These are phyloP conservation scores for Cirrhinus mrigala DNA, from an alignment of 2,797 vertebrate genomes.

Conservation along the genomic window DNA sequence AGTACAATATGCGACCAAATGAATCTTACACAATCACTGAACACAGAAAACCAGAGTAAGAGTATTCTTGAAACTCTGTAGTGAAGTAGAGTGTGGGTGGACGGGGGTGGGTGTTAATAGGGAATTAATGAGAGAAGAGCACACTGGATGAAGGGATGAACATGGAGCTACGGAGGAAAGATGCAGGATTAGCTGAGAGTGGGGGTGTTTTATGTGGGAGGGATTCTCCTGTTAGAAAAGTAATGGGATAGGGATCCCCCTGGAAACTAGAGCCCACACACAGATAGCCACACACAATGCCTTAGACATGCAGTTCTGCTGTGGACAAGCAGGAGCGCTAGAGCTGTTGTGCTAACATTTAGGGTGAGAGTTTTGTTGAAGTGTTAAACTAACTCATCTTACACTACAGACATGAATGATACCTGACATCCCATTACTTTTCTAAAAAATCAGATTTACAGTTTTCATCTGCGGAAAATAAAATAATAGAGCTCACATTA, in stretches of 20 bases:
- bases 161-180: slow-evolving; percentile 28
- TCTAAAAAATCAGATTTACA: not conserved
- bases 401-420: not conserved
- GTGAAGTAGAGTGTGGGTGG: slow-evolving; percentile 70
- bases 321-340: slow-evolving; percentile 10
- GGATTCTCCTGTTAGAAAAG: slow-evolving; percentile 68
- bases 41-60: slow-evolving; percentile 50
- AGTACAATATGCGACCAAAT: slow-evolving; percentile 63
- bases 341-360: slow-evolving; percentile 9
- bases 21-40: slow-evolving; percentile 71
- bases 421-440: not conserved
- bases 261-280: slow-evolving; percentile 65
- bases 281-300: slow-evolving; percentile 40
- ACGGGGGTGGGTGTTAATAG: slow-evolving; percentile 74
- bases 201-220: slow-evolving; percentile 56
- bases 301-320: slow-evolving; percentile 33
- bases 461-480: not conserved
- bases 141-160: slow-evolving; percentile 36
- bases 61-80: slow-evolving; percentile 68
- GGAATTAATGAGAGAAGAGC: slow-evolving; percentile 77
- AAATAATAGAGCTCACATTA: not conserved
- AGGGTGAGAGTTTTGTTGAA: not conserved
- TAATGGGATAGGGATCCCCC: slow-evolving; percentile 69
- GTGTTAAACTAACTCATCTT: not conserved
- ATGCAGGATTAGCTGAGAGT: slow-evolving; percentile 59